These are phyloP conservation scores for Criorhina ranunculi DNA, from an alignment of 2,888 invertebrate genomes.

Conservation along the genomic window DNA sequence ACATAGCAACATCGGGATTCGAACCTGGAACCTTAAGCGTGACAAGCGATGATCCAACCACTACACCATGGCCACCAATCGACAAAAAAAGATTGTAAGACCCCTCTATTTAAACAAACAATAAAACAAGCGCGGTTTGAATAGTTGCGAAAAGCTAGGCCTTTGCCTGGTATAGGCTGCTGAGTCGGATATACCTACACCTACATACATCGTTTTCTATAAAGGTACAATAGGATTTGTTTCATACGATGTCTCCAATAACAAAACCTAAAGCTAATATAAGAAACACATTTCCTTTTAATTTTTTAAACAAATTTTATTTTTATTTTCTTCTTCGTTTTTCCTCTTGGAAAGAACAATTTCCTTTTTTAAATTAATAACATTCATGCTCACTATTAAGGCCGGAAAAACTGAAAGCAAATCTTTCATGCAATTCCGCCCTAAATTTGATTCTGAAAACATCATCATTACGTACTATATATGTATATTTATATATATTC, in stretches of 20 bases:
- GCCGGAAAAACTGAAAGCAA: constrained; percentile 26
- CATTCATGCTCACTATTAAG: constrained; percentile 66
- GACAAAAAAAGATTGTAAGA: too few relatives aligned
- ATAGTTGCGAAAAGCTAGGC: too few relatives aligned
- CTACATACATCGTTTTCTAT: too few relatives aligned
- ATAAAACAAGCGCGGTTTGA: too few relatives aligned
- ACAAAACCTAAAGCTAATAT: constrained; percentile 7
- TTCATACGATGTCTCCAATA: constrained; percentile 1
- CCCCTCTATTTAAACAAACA: too few relatives aligned
- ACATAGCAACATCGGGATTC: too few relatives aligned
- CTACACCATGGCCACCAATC: too few relatives aligned
- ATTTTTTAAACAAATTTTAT: constrained; percentile 77
- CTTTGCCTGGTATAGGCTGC: too few relatives aligned
- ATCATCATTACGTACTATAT: constrained; percentile 47
- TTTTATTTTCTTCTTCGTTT: constrained; percentile 57
- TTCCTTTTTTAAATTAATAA: constrained; percentile 65
- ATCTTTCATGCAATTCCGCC: constrained; percentile 20
- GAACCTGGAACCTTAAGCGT: too few relatives aligned
- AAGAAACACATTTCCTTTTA: constrained; percentile 40
- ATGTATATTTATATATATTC: constrained; percentile 49
- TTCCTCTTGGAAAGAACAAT: constrained; percentile 63
- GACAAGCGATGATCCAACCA: too few relatives aligned
- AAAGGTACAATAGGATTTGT: not conserved
- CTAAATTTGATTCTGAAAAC: constrained; percentile 54
- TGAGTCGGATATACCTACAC: too few relatives aligned